phyloP scores from a whole-genome alignment of 2,113 vertebrate species.

The Chionomys nivalis region DNA sequence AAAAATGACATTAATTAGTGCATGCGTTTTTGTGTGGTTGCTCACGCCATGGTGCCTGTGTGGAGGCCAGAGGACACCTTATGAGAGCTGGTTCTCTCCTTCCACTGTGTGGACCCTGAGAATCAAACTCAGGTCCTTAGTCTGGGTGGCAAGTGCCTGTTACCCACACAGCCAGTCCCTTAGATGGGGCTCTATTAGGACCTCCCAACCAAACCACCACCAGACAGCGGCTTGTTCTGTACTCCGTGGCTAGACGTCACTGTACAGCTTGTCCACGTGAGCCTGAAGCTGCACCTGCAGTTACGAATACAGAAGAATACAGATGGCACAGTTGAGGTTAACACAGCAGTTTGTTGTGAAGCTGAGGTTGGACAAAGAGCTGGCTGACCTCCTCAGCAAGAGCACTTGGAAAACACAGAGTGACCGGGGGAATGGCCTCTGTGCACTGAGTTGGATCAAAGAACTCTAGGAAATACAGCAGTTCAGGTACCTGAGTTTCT shows the following conservation, averaged over 20 bases:
- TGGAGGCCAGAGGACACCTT: background rate
- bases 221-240: slow-evolving; percentile 49
- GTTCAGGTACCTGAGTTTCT: slow-evolving; percentile 86
- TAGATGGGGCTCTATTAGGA: slow-evolving; percentile 8
- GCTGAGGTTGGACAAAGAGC: slow-evolving; percentile 65
- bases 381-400: slow-evolving; percentile 71
- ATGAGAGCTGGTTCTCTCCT: background rate
- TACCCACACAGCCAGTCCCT: background rate
- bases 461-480: slow-evolving; percentile 83
- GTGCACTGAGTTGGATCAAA: slow-evolving; percentile 67
- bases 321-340: slow-evolving; percentile 75
- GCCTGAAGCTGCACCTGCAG: slow-evolving; percentile 64
- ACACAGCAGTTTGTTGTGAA: slow-evolving; percentile 71
- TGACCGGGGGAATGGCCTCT: slow-evolving; percentile 67
- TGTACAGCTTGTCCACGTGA: slow-evolving; percentile 29
- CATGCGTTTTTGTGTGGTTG: background rate
- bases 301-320: slow-evolving; percentile 69
- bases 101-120: background rate
- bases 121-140: background rate
- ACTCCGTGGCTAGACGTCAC: slow-evolving; percentile 42
- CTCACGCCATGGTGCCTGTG: too few species aligned
- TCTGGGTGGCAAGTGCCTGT: background rate
- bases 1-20: background rate
- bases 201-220: slow-evolving; percentile 55
- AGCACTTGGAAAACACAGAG: slow-evolving; percentile 77